These are phyloP conservation scores for Orchestes rusci DNA, from an alignment of 2,888 invertebrate species.

Conservation along the genomic window DNA sequence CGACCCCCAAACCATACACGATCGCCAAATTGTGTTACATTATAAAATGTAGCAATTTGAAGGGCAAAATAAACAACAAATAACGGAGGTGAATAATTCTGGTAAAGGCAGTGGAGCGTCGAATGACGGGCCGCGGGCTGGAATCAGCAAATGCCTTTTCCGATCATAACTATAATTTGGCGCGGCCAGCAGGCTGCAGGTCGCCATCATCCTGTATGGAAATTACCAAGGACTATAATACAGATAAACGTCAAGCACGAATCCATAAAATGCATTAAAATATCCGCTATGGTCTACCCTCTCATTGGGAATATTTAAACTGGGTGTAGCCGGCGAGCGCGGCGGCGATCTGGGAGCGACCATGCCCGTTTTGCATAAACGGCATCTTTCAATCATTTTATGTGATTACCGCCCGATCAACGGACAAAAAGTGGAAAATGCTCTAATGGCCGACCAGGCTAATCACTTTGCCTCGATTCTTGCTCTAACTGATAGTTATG, in stretches of 20 bases:
- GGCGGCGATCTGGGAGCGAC: slow-evolving; percentile 25
- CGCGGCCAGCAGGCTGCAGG: slow-evolving; percentile 33
- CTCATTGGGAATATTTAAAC: slow-evolving; percentile 41
- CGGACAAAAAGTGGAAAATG: too few species aligned
- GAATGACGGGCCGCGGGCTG: slow-evolving; percentile 14
- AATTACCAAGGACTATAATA: slow-evolving; percentile 42
- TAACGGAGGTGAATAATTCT: slow-evolving; percentile 15
- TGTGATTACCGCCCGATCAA: too few species aligned
- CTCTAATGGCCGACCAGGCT: too few species aligned
- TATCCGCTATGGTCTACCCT: slow-evolving; percentile 32
- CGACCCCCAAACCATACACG: too few species aligned
- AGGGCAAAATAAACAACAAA: slow-evolving; percentile 5
- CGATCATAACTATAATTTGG: slow-evolving; percentile 41
- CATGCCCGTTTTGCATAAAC: slow-evolving; percentile 27
- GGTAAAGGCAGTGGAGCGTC: slow-evolving; percentile 11
- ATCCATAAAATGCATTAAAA: slow-evolving; percentile 42
- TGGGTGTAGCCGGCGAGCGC: slow-evolving; percentile 33
- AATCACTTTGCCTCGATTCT: too few species aligned
- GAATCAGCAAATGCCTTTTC: slow-evolving; percentile 15
- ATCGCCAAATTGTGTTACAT: too few species aligned
- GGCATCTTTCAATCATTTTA: slow-evolving; percentile 20
- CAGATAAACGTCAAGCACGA: slow-evolving; percentile 42
- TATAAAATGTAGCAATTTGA: too few species aligned
- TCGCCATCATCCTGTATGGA: slow-evolving; percentile 38
- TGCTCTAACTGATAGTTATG: too few species aligned